These are phyloP conservation scores for Dicentrarchus labrax DNA, from an alignment of 2,113 vertebrate species.

Conservation along the genomic window DNA sequence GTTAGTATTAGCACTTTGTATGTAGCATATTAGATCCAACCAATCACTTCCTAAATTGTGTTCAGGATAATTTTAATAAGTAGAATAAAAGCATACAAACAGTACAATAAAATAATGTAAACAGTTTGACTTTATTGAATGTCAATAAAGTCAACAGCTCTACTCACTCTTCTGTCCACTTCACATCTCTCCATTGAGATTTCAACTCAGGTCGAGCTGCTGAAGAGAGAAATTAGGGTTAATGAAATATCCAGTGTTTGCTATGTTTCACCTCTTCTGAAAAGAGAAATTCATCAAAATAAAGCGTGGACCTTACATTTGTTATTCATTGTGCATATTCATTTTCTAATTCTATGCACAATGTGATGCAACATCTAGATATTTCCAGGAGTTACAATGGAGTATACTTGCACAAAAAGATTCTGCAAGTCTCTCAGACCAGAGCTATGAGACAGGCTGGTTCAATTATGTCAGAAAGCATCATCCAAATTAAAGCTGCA, in stretches of 20 bases:
- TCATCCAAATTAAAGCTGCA: no score
- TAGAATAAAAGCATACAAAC: no score
- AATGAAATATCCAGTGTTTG: background rate
- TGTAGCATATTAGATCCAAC: no score
- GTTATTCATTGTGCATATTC: no score
- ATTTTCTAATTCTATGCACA: background rate
- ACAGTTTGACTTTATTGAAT: background rate
- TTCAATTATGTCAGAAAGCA: no score
- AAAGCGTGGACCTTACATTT: background rate
- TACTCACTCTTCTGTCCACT: constrained; percentile 80
- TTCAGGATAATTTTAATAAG: background rate
- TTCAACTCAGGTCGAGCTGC: fast-evolving
- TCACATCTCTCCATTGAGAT: constrained; percentile 66
- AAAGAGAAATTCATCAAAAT: background rate
- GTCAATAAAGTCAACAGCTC: no score
- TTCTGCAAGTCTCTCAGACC: no score
- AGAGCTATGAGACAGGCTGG: no score
- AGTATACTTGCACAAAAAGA: no score
- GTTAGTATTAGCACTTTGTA: no score
- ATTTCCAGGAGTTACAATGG: background rate
- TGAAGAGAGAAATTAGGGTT: background rate
- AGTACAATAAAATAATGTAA: background rate
- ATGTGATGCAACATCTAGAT: background rate
- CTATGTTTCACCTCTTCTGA: background rate
- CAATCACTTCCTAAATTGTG: background rate